phyloP scores from a whole-genome alignment of 2,113 vertebrate genomes.

The Mirza zaza region DNA sequence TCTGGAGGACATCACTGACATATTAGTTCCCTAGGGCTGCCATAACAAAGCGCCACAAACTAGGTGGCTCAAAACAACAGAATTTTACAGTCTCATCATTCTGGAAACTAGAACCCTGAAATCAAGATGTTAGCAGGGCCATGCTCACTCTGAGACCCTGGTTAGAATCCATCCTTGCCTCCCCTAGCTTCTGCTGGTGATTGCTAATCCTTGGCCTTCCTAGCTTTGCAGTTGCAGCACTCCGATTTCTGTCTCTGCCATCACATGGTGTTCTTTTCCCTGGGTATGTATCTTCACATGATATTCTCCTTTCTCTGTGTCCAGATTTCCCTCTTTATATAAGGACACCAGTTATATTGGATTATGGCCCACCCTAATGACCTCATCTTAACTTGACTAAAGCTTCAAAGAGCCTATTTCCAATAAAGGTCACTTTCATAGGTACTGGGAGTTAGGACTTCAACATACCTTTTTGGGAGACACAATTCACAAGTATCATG shows the following conservation, averaged over 20 bases:
- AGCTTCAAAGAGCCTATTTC: neutral
- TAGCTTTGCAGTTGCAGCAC: neutral
- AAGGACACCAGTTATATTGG: neutral
- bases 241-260: neutral
- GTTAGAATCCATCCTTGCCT: neutral
- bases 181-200: neutral
- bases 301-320: neutral
- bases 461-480: neutral
- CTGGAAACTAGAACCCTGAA: neutral
- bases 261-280: neutral
- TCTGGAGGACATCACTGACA: neutral
- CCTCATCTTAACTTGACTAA: neutral
- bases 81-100: neutral
- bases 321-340: neutral
- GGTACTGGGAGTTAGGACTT: neutral
- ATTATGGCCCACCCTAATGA: neutral
- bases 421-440: neutral
- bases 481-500: neutral
- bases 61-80: neutral
- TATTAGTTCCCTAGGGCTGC: neutral
- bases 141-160: neutral
- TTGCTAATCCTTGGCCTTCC: neutral
- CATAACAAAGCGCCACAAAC: too few species aligned
- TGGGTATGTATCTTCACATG: too few species aligned
- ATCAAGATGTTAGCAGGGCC: fast-evolving